Base-by-base conservation (phyloP, 2,113 vertebrate species). In the Excalfactoria chinensis region DNA sequence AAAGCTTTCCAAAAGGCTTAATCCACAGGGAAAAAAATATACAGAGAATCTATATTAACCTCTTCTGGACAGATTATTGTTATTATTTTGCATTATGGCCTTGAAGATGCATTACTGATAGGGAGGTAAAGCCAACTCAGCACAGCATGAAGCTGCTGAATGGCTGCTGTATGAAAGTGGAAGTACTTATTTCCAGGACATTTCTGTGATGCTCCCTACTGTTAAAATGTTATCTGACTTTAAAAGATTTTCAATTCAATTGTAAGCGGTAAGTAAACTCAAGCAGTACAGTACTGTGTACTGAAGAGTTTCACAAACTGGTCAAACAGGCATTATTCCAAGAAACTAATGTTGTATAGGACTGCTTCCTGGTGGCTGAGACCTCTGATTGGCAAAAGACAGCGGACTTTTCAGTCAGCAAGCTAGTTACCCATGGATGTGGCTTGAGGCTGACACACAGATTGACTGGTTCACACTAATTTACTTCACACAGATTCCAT, bases 391-490 rank as follows among this genome's bases (percentile, higher is more conserved):
- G 96, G 95, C 95, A 97, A 91, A 93, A 96, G 95, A 95, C 92
- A 94, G 88, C 68, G 82, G 97, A 92, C 94, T 97, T 96, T 94
- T 95, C 95, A 96, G 93, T 95, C 95, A 96, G 95, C 95, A 96
- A 92, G 95, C 96, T 97, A 97, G 97, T 98, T 98, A 98, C 97
- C 96, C 96, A 95, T 93, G 93, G 97, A 98, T 96, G 97, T 97
- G 97, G 97, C 97, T 98, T 97, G 96, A 95, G 97, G 93, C 97
- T 98, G 98, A 98, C 98, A 97, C 95, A 94, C 95, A 96, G 97
- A 98, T 98, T 98, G 98, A 98, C 98, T 98, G 98, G 97, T 98
- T 98, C 97, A 98, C 97, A 98, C 97, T 98, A 98, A 98, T 98
- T 98, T 98, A 97, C 98, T 98, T 98, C 98, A 98, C 98, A 98